Base-by-base conservation (phyloP, 2,797 vertebrate genomes). In the Oryzias sinensis region DNA sequence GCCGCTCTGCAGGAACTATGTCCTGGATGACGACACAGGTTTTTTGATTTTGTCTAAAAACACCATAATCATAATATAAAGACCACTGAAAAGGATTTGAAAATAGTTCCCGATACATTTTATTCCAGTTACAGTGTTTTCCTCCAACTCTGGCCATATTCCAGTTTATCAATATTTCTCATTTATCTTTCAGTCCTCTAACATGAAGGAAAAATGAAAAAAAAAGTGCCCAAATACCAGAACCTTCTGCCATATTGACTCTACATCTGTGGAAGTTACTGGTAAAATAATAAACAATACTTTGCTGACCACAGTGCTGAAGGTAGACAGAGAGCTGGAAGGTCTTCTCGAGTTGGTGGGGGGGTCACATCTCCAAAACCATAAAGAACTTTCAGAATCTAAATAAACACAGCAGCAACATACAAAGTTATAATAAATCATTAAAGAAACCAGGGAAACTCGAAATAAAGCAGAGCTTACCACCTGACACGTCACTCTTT, bases 311-410 rank as follows among this genome's bases (percentile, higher is more conserved):
- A 91, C 77, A 25, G 97, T 99, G 87, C 96, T 96, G 68, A 91
- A 94, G 17, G 97, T 98, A 63, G 95, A 96, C 14, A 93, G 90
- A 49, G 96, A 96, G 76, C 87, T 88, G 47, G 93, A 92, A 48
- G 91, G 87, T 61, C 68, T 90, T 67, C 89, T 90, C 2, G 90
- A 91, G 79, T 61, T 81, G 44, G 75, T 52, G 25, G 82, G 81
- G 80, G 87, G 79, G 22, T 76, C 79, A 2, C 29, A 49, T 70
- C 87, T 93, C 95, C 94, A 96, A 75, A 92, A 74, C 79, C 87
- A 91, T 72, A 95, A 59, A 4, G 93, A 95, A 67, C 94, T 92
- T 62, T 94, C 94, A 43, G 93, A 89, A 79, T 94, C 95, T 94
- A 74, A 17, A 64, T 29, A 45, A 55, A 18, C 2, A 59, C 16